These are phyloP conservation scores for Andrena minutula DNA, from an alignment of 2,888 invertebrate species.

Conservation along the genomic window DNA sequence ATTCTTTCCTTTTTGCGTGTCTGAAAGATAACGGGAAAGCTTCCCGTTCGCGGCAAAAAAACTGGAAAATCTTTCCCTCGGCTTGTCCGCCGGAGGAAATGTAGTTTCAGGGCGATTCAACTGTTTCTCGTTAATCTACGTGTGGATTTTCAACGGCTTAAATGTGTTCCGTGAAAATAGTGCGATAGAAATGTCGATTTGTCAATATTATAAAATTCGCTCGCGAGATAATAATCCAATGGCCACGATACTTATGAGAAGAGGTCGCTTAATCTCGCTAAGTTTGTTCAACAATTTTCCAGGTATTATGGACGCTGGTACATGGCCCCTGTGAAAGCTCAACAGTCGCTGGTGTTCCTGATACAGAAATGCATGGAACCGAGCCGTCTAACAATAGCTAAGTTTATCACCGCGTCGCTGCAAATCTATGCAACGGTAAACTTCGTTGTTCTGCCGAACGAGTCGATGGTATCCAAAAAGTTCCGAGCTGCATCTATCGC, in stretches of 20 bases:
- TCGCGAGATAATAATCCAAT: not conserved
- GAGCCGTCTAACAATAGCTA: slow-evolving; percentile 1
- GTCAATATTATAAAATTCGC: not conserved
- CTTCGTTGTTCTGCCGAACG: slow-evolving; percentile 3
- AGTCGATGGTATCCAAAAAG: not conserved
- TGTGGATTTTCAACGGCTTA: slow-evolving; percentile 8
- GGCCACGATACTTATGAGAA: not conserved
- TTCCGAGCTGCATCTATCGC: not conserved
- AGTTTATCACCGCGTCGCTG: slow-evolving; percentile 18
- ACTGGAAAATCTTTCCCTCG: not conserved
- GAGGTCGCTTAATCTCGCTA: not conserved
- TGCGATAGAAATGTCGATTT: not conserved
- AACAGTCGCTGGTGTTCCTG: not conserved
- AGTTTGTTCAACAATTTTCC: slow-evolving; percentile 1
- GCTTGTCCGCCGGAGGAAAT: not conserved
- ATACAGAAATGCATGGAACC: slow-evolving; percentile 1
- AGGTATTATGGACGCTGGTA: not conserved
- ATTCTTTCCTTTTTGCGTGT: not conserved
- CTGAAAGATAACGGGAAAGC: not conserved
- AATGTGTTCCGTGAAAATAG: not conserved
- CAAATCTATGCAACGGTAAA: slow-evolving; percentile 23
- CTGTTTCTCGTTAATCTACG: slow-evolving; percentile 16
- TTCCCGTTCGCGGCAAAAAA: not conserved
- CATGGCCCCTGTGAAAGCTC: not conserved
- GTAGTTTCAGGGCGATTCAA: slow-evolving; percentile 5